Evolutionary conservation across 2,888 invertebrate genomes (phyloP), one percentile per base, ranked within the genome.

Genomic region (Ormyrus pomaceus): DNA sequence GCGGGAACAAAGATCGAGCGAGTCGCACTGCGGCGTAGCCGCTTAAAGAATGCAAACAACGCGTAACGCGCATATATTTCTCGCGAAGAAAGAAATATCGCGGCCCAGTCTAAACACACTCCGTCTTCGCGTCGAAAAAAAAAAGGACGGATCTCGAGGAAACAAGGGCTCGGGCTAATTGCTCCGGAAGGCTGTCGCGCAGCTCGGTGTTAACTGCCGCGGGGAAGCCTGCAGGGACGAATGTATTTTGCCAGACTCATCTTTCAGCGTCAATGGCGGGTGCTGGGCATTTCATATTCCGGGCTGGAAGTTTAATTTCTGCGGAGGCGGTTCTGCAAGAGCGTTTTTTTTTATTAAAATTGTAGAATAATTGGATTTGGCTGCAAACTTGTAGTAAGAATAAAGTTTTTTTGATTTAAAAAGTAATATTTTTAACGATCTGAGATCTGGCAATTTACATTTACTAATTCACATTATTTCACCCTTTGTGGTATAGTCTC

Each of bases 81-180:
- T 51, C 62, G 45, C 6, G 48, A 53, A 51, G 2, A 51, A 19
- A 19, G 50, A 65, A 65, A n/a, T 51, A 65, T 65, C 69, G 53
- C 8, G 51, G n/a, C 61, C 2, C 45, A 78, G 78, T 78, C 78
- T 73, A 78, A 78, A 78, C 73, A 78, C n/a, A 56, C 73, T 73
- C 56, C 50, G 56, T 66, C 68, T 56, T 59, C 7, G 45, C 8
- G 8, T 8, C 34, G n/a, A 34, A 68, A 61, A 65, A 68, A 68
- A 61, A 45, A 10, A 45, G 59, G 48, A 64, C 46, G 48, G 64
- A 45, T 8, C 13, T 5, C 11, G 45, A 13, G 11, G 64, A 6
- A 71, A 71, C 48, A 77, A 56, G 62, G 56, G 62, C 58, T 64
- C 58, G 11, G 72, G 82, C 56, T 77, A 77, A 77, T 72, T 77